phyloP scores from a whole-genome alignment of 2,797 vertebrate species.

The Hybognathus amarus region DNA sequence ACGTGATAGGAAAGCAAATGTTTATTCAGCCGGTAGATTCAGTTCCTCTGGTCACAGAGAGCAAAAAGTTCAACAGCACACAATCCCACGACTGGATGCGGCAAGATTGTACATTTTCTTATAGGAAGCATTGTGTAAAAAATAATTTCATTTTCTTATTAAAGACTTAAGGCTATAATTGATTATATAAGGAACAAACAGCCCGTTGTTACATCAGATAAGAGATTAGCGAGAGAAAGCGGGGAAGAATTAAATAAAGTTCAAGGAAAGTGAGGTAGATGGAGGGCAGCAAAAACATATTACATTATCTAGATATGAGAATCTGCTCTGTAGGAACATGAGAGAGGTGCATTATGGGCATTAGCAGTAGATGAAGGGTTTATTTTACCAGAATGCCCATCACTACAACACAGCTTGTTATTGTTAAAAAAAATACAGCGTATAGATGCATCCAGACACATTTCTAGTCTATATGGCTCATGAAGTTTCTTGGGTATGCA shows the following conservation, averaged over 20 bases:
- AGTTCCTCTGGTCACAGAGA: not conserved
- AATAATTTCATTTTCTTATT: slow-evolving; percentile 28
- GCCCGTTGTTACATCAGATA: slow-evolving; percentile 21
- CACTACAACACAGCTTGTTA: not conserved
- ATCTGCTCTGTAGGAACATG: slow-evolving; percentile 14
- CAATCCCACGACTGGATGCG: not conserved
- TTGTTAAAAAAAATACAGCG: not conserved
- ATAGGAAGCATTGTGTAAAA: not conserved
- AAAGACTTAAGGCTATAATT: slow-evolving; percentile 56
- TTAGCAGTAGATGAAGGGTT: not conserved
- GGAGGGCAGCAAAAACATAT: not conserved
- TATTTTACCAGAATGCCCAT: not conserved
- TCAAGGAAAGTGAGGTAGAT: not conserved
- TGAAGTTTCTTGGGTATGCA: slow-evolving; percentile 9
- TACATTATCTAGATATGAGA: slow-evolving; percentile 20
- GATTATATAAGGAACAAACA: slow-evolving; percentile 48
- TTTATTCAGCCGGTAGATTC: slow-evolving; percentile 14
- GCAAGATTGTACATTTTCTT: not conserved
- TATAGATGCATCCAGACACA: not conserved
- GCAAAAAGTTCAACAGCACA: not conserved
- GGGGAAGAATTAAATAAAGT: not conserved
- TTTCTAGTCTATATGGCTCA: slow-evolving; percentile 18
- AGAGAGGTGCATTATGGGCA: slow-evolving; percentile 18
- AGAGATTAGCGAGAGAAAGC: slow-evolving; percentile 15
- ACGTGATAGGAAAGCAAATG: slow-evolving; percentile 18